Evolutionary conservation across 1,140 invertebrate genomes (phyloP).

Genomic region (Tigriopus japonicus): DNA sequence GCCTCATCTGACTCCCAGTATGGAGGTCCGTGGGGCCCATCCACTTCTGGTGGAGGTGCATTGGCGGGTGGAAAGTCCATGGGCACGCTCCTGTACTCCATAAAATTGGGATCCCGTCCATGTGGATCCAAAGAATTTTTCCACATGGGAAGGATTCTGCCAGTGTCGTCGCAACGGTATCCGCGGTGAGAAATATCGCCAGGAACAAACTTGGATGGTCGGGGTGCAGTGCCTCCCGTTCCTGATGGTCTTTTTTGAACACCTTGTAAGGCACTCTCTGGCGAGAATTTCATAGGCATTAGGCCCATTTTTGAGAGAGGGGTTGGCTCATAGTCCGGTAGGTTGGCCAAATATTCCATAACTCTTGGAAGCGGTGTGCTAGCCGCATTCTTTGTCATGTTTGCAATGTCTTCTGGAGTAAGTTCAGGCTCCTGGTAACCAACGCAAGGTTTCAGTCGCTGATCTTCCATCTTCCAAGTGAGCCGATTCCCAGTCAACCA

Average conservation of each 20-base stretch:
- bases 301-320: not conserved
- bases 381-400: not conserved
- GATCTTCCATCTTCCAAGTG: conserved; percentile 10
- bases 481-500: conserved; percentile 8
- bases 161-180: conserved; percentile 7
- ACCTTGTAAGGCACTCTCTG: not conserved
- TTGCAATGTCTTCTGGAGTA: not conserved
- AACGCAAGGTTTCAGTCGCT: conserved; percentile 2
- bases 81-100: not conserved
- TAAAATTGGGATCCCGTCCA: not conserved
- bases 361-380: not conserved
- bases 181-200: conserved; percentile 7
- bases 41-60: not conserved
- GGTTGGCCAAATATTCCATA: conserved; percentile 11
- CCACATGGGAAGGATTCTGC: conserved; percentile 5
- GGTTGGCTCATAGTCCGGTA: conserved; percentile 8
- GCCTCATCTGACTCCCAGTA: not conserved
- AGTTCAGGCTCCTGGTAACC: conserved; percentile 2
- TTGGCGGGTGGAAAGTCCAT: not conserved
- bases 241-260: too few species aligned
- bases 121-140: not conserved
- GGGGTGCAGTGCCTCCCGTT: not conserved
- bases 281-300: not conserved
- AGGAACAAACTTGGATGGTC: conserved; percentile 6
- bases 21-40: not conserved